Conservation (phyloP, 2,113 vertebrate species). For the Hylia prasina region DNA sequence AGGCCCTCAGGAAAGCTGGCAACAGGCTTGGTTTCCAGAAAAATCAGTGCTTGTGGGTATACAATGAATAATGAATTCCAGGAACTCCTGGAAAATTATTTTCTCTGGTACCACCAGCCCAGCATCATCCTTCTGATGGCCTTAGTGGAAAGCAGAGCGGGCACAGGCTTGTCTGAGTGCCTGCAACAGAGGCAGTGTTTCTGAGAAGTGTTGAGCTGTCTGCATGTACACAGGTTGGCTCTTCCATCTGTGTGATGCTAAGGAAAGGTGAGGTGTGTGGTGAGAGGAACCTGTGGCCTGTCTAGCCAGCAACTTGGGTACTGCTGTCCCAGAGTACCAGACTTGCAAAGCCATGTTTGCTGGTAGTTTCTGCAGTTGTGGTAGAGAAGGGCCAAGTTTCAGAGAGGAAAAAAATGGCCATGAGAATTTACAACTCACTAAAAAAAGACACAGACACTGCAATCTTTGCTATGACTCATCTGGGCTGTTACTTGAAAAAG, state of each 20-base stretch:
- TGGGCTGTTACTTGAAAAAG: neutral
- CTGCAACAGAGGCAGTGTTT: neutral
- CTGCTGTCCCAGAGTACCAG: rapidly evolving
- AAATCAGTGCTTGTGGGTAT: neutral
- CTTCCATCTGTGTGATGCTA: neutral
- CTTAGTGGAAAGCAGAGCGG: neutral
- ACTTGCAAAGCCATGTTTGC: neutral
- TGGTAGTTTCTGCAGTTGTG: neutral
- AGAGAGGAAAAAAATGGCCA: neutral
- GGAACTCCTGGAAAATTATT: neutral
- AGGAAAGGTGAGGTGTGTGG: neutral
- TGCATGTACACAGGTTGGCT: neutral
- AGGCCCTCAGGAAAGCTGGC: neutral
- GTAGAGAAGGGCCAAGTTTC: slow-evolving; percentile 12
- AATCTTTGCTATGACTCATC: slow-evolving; percentile 51
- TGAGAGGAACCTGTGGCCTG: neutral
- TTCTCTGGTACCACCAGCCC: neutral
- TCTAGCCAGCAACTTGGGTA: neutral
- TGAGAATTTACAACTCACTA: slow-evolving; percentile 31
- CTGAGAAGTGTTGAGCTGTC: neutral
- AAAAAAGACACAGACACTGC: slow-evolving; percentile 11
- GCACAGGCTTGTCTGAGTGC: neutral
- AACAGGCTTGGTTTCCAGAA: neutral
- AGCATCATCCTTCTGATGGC: neutral
- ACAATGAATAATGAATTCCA: neutral